A percentile compares a stretch with the other conserved stretches of the same genome.
phyloP scores from a whole-genome alignment of 2,113 vertebrate genomes.

The Cyprinodon brontotheroides region DNA sequence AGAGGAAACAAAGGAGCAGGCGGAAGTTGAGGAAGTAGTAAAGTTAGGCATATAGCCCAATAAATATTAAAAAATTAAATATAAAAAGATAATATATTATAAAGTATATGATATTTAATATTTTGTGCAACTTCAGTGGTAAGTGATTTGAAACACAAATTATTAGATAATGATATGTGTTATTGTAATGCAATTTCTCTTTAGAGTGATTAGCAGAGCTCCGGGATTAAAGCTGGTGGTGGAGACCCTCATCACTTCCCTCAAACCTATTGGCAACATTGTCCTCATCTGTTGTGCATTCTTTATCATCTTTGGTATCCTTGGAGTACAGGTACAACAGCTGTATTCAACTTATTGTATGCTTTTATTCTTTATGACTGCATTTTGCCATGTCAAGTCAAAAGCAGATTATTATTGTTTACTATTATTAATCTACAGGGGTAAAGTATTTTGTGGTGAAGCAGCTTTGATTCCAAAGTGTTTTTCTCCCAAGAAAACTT shows the following conservation, averaged over 20 bases:
- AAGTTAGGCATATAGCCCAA: no score
- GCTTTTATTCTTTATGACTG: not conserved
- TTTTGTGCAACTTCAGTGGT: no score
- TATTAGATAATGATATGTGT: not conserved
- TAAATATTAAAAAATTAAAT: no score
- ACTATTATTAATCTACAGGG: not conserved
- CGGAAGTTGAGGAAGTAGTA: no score
- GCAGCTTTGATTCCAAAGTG: not conserved
- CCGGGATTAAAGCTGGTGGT: conserved; percentile 97
- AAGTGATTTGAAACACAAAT: not conserved
- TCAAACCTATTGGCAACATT: conserved; percentile 98
- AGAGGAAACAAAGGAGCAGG: no score
- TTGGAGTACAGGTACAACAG: conserved; percentile 91
- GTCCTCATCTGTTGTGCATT: conserved; percentile 99
- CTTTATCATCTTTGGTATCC: conserved; percentile 98
- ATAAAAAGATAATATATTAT: no score
- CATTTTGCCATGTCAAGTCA: not conserved
- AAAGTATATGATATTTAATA: no score
- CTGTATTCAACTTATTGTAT: not conserved
- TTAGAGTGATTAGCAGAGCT: conserved; percentile 94
- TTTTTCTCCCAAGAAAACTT: conserved; percentile 6
- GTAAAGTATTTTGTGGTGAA: not conserved
- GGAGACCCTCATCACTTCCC: conserved; percentile 97
- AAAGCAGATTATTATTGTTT: not conserved
- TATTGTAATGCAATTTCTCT: not conserved